Conservation (phyloP, 2,797 vertebrate species). For the Menidia menidia region DNA sequence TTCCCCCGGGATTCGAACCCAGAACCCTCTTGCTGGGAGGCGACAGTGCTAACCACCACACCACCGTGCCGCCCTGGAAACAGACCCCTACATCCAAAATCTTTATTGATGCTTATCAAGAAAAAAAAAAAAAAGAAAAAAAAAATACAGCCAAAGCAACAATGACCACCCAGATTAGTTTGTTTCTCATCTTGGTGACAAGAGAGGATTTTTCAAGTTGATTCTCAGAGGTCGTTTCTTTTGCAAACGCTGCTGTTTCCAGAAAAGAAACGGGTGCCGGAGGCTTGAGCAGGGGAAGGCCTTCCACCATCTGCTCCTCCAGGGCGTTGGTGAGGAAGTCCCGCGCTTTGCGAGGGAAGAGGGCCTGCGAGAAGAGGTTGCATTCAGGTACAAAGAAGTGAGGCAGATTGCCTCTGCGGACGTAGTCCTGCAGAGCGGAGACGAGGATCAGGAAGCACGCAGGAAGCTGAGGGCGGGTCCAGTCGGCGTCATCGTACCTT, state of each 20-base stretch:
- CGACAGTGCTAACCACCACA: no score
- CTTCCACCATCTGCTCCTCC: conserved; percentile 62
- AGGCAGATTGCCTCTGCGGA: conserved; percentile 42
- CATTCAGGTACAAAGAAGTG: conserved; percentile 69
- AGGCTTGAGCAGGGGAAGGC: conserved; percentile 64
- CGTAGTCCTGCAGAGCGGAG: conserved; percentile 51
- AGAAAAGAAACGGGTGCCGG: conserved; percentile 15
- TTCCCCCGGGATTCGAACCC: no score
- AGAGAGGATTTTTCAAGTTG: background rate
- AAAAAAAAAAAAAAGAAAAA: background rate
- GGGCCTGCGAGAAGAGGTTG: conserved; percentile 69
- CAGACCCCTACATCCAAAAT: no score
- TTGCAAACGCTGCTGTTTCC: background rate
- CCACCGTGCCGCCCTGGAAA: no score
- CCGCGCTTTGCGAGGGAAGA: conserved; percentile 54
- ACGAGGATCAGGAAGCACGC: conserved; percentile 71
- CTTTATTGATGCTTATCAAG: no score
- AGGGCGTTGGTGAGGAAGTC: conserved; percentile 58
- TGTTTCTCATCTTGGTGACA: background rate
- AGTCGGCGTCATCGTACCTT: conserved; percentile 61
- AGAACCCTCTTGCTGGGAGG: no score
- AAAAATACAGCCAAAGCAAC: background rate
- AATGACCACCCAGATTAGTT: background rate
- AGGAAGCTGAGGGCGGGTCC: conserved; percentile 57
- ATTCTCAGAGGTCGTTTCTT: background rate